These are phyloP conservation scores for Magallana angulata DNA, from an alignment of 1,140 invertebrate species.

Conservation along the genomic window DNA sequence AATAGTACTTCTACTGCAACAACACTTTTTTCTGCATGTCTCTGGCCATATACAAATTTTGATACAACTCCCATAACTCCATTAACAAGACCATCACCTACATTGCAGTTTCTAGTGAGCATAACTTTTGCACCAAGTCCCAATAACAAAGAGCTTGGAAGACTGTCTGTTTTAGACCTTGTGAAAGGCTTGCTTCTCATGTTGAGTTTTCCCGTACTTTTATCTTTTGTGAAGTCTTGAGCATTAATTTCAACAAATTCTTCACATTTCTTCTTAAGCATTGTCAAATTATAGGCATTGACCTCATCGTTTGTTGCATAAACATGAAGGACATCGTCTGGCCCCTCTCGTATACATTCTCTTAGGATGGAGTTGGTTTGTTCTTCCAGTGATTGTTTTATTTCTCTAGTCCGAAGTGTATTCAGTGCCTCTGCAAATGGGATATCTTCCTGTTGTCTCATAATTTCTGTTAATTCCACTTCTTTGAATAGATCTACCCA, in stretches of 20 bases:
- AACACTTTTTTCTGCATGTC: background rate
- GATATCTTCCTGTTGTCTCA: conserved; percentile 43
- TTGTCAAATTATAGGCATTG: conserved; percentile 14
- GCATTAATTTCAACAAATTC: background rate
- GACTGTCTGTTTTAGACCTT: conserved; percentile 7
- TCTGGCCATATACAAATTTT: background rate
- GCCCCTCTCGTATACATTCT: too few relatives aligned
- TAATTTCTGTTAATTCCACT: conserved; percentile 12
- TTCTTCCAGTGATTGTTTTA: too few relatives aligned
- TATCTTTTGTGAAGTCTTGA: conserved; percentile 38
- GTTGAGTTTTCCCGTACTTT: conserved; percentile 5
- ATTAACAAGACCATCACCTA: too few relatives aligned
- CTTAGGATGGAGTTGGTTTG: too few relatives aligned
- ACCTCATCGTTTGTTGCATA: conserved; percentile 12
- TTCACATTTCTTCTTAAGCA: conserved; percentile 26
- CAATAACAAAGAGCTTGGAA: background rate
- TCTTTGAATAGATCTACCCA: conserved; percentile 43
- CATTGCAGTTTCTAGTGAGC: background rate
- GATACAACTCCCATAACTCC: too few relatives aligned
- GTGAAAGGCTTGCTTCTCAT: conserved; percentile 12
- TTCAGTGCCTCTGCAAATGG: conserved; percentile 38
- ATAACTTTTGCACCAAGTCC: conserved; percentile 31
- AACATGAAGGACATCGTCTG: too few relatives aligned
- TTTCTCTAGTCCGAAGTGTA: too few relatives aligned
- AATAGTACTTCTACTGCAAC: conserved; percentile 43